Evolutionary conservation across 2,888 invertebrate genomes (phyloP), one percentile per base, ranked within the genome.

Genomic region (Caenorhabditis macrosperma): DNA sequence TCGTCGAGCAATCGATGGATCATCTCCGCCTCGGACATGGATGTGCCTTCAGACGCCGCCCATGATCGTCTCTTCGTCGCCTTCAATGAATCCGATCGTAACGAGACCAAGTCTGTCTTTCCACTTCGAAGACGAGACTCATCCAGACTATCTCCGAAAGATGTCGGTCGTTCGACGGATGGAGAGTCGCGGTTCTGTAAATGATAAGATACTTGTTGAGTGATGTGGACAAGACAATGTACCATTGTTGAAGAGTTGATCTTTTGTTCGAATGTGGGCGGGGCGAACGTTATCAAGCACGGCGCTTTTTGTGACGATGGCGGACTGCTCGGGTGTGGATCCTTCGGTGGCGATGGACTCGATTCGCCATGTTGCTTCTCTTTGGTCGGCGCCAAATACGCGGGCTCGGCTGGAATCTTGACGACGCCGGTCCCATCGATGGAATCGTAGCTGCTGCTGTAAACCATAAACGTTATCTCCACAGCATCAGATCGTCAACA

Each of bases 1-100:
- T 89, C 89, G 38, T 90, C 87, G 30, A 85, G 60, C 44, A 90
- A 63, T 17, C 87, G 60, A 24, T 83, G 78, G 35, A 86, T 84
- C 35, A 89, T 84, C 46, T 88, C 89, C 17, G 85, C 78, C 66
- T 89, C 89, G 28, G 80, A 64, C 76, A 83, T 79, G 9, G 81
- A 81, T 5, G 84, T 82, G 17, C 82, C 83, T 60, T 86, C 86
- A 1, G 86, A 86, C 6, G 86, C 88, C 0, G 89, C 89, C 89
- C 89, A 90, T 6, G 90, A 90, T 52, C 89, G 82, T 57, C 90
- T 76, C 68, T 90, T 90, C 9, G 89, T 88, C 4, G 90, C 89
- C 52, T 89, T 88, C 69, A 90, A 52, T 6, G 88, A 89, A 68
- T 90, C 89, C 12, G 82, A 82, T 22, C 90, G 77, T 20, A 90